phyloP scores from a whole-genome alignment of 2,888 invertebrate genomes.

The Tetropium fuscum region DNA sequence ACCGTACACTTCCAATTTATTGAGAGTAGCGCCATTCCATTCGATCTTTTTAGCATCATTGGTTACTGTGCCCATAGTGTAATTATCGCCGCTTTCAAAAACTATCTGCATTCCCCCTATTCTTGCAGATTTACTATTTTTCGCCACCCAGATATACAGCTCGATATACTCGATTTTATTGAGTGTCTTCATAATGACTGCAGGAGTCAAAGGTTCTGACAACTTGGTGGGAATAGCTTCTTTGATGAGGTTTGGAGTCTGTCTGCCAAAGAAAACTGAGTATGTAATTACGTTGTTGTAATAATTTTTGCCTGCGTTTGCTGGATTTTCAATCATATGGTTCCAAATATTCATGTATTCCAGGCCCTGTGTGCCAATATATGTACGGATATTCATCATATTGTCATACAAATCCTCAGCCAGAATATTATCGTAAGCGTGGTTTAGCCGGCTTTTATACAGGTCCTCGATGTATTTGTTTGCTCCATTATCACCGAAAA shows the following conservation, averaged over 20 bases:
- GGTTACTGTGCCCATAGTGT: background rate
- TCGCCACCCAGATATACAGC: slow-evolving; percentile 19
- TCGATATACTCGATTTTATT: slow-evolving; percentile 3
- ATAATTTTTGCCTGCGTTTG: background rate
- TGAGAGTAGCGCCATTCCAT: slow-evolving; percentile 1
- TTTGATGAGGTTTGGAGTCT: background rate
- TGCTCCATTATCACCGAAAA: slow-evolving; percentile 22
- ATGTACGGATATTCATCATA: slow-evolving; percentile 20
- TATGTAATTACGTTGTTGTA: slow-evolving; percentile 20
- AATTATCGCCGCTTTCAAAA: slow-evolving; percentile 9
- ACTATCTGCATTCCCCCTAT: slow-evolving; percentile 18
- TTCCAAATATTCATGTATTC: slow-evolving; percentile 30
- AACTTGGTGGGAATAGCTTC: background rate
- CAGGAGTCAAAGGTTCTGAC: slow-evolving; percentile 11
- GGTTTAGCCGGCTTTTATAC: slow-evolving; percentile 5
- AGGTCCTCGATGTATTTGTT: slow-evolving; percentile 20
- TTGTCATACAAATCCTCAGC: slow-evolving; percentile 25
- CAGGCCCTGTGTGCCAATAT: slow-evolving; percentile 17
- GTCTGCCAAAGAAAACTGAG: slow-evolving; percentile 14
- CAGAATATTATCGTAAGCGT: slow-evolving; percentile 14
- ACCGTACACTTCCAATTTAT: slow-evolving; percentile 1
- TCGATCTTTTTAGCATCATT: background rate
- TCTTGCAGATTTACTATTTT: background rate
- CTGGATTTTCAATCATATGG: slow-evolving; percentile 17
- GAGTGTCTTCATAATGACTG: background rate